phyloP scores from a whole-genome alignment of 2,888 invertebrate species.

The Salticus scenicus region DNA sequence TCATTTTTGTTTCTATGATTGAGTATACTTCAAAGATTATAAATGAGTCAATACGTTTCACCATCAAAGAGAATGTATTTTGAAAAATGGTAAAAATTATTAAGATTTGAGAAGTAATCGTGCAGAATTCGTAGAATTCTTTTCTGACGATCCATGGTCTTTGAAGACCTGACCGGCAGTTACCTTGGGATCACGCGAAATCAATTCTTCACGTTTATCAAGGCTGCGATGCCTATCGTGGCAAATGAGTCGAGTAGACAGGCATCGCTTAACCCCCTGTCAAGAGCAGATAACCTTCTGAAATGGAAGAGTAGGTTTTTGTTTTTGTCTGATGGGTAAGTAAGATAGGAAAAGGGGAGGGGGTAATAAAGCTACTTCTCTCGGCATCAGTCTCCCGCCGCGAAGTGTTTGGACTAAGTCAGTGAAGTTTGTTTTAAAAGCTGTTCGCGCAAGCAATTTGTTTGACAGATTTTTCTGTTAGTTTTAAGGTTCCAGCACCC shows the following conservation, averaged over 20 bases:
- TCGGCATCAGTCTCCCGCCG: not conserved
- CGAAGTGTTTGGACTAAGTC: not conserved
- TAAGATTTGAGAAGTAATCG: too few species aligned
- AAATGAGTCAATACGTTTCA: too few species aligned
- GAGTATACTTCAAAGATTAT: too few species aligned
- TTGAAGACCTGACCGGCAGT: too few species aligned
- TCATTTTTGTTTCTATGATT: too few species aligned
- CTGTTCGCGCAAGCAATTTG: not conserved
- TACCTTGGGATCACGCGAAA: too few species aligned
- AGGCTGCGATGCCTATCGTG: not conserved
- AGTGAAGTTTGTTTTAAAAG: not conserved
- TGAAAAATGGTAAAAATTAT: too few species aligned
- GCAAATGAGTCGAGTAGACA: not conserved
- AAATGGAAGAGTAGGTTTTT: not conserved
- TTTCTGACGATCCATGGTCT: too few species aligned
- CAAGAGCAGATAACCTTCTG: not conserved
- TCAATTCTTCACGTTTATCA: conserved; percentile 5
- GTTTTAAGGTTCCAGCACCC: not conserved
- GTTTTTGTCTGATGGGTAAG: too few species aligned
- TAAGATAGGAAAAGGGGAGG: not conserved
- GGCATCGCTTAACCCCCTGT: conserved; percentile 8
- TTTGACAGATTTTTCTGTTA: not conserved
- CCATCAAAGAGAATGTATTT: too few species aligned
- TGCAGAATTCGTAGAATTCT: too few species aligned
- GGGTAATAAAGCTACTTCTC: not conserved